Base-by-base conservation (phyloP, 2,888 invertebrate species). In the Coleophora flavipennella region DNA sequence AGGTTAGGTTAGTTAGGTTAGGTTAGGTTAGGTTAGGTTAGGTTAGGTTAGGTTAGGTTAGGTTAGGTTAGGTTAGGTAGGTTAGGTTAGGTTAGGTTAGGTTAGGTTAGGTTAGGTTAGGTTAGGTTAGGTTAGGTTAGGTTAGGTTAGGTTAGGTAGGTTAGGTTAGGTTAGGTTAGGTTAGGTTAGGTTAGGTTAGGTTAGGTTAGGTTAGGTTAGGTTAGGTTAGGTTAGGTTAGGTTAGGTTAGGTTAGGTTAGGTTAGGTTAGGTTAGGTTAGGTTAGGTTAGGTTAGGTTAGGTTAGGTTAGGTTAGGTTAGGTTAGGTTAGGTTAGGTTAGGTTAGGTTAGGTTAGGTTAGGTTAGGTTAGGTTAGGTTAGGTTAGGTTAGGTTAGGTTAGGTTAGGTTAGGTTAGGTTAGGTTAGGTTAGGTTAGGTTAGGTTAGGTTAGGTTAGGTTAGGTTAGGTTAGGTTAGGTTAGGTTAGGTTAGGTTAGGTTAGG, bases 1-100 rank as follows among this genome's bases (percentile, higher is more conserved):
- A 42, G 42, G 44, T 45, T 45, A 45, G 44, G 44, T 45, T 45
- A 45, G 44, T 45, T 45, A 45, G 45, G 45, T 45, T 45, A 45
- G 45, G 45, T 45, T 45, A 45, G 44, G 45, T 45, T 45, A 45
- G 45, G 45, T 45, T 42, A 42, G 42, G 45, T 42, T 45, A 41
- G 41, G 41, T 46, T 42, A 41, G 39, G 40, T 43, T 42, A 41
- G 43, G 40, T 46, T 39, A 43, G 46, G 41, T 43, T 44, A 47
- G 47, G 47, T 46, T 25, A 9, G 20, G 35, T 35, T 14, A 35
- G 25, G 33, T 33, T 33, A 33, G 33, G 25, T 25, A 10, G 20
- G 20, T 20, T 20, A 20, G 20, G 20, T 20, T 20, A 20, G 20
- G 20, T 20, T 20, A 20, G 20, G 20, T 20, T 20, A 20, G 20